These are phyloP conservation scores for Paracentrotus lividus DNA, from an alignment of 53 echinoderm and acorn worm species.

Conservation along the genomic window DNA sequence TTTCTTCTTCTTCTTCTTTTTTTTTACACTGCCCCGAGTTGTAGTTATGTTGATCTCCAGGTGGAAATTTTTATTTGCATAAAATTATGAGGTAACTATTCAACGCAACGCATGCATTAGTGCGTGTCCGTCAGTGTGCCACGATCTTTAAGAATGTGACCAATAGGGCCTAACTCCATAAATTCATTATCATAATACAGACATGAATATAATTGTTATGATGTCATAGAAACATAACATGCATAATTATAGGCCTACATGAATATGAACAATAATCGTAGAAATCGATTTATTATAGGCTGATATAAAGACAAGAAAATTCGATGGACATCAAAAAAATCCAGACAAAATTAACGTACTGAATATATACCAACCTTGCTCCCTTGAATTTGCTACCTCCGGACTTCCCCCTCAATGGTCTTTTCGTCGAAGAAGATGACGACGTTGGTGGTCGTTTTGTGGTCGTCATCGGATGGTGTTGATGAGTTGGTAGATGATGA, in stretches of 20 bases:
- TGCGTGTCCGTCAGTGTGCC: too few species aligned
- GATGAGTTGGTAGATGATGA: conserved; percentile 24
- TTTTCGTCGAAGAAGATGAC: conserved; percentile 38
- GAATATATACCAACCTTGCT: conserved; percentile 28
- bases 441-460: background rate
- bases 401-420: conserved; percentile 59
- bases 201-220: too few species aligned
- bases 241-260: background rate
- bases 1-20: too few species aligned
- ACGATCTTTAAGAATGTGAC: too few species aligned
- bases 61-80: too few species aligned
- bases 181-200: too few species aligned
- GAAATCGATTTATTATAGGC: background rate
- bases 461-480: background rate
- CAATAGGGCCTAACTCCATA: too few species aligned
- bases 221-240: background rate
- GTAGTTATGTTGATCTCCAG: too few species aligned
- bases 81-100: too few species aligned
- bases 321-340: background rate
- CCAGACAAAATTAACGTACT: background rate
- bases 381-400: conserved; percentile 40
- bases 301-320: background rate
- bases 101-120: too few species aligned
- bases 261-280: too few species aligned
- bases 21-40: too few species aligned